Evolutionary conservation across 2,888 invertebrate genomes (phyloP), one percentile per base, ranked within the genome.

Genomic region (Hyalella azteca): DNA sequence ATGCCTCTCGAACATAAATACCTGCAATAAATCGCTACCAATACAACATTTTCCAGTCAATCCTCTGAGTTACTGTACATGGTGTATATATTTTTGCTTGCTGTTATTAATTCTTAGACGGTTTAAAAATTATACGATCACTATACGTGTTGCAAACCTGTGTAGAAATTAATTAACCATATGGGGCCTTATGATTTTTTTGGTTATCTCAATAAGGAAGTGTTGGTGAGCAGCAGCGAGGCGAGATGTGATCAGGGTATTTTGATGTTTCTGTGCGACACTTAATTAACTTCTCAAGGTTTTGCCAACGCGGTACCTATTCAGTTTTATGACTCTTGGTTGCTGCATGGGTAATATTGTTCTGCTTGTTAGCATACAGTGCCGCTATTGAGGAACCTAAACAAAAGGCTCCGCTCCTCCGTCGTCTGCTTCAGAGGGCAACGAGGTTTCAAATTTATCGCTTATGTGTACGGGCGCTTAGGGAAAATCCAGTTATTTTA

Each of bases 301-400:
- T 66, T 66, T 36, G 32, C 66, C 66, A 29, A 66, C n/a, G 36
- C 36, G 66, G n/a, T 36, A 19, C 36, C 66, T 66, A 32, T 66
- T 66, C 66, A 66, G 66, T 66, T 66, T 66, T 66, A 66, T 29
- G 66, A 36, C 36, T 66, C 66, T 66, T 66, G 36, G 66, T 32
- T 39, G 66, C 66, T 66, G 66, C 66, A 15, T 66, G 36, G 66
- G 29, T 66, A 66, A 66, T 66, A 66, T 66, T 66, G 22, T 66
- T 66, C 13, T 32, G 66, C 66, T 66, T 66, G 66, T 66, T 66
- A 66, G 66, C 66, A 66, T 66, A 66, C 66, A 66, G 66, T 66
- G 36, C 66, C 32, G 66, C 66, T 66, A 66, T 66, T 29, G 66
- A 66, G 32, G 36, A 66, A 36, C 66, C 66, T 66, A 29, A 66